Evolutionary conservation across 2,113 vertebrate species (phyloP).

Genomic region (Rhinolophus ferrumequinum): DNA sequence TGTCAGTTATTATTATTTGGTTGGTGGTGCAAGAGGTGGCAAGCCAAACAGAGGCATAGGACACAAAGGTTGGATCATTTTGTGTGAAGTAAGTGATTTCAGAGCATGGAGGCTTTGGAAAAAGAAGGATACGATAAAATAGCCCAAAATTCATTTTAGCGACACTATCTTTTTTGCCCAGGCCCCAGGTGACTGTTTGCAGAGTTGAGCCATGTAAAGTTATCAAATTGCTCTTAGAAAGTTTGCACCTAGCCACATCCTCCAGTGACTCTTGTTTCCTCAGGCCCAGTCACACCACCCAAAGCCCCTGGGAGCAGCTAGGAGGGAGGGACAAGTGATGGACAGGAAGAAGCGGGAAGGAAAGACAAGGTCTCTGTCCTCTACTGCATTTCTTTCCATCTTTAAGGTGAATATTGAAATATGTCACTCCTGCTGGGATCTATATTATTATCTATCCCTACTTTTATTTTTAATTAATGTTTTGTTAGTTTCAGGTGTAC

Average conservation of each 20-base stretch:
- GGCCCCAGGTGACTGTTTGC: background rate
- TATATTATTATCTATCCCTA: accelerated
- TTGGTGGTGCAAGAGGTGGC: background rate
- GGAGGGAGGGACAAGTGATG: background rate
- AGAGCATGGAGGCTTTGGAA: background rate
- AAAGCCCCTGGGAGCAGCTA: background rate
- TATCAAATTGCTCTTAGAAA: background rate
- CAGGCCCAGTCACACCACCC: accelerated
- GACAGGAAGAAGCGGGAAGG: too few relatives aligned
- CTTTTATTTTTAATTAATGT: background rate
- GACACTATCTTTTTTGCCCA: background rate
- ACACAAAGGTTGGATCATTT: background rate
- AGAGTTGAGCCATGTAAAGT: background rate
- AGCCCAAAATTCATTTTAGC: background rate
- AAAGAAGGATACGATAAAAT: background rate
- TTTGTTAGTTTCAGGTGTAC: too few relatives aligned
- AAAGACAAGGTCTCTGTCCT: background rate
- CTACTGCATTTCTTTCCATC: background rate
- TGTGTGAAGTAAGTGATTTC: background rate
- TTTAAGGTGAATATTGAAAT: background rate
- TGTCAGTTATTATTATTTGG: background rate
- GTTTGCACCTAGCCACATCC: too few relatives aligned
- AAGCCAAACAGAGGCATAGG: accelerated
- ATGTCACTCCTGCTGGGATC: background rate
- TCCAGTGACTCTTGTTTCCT: too few relatives aligned